Evolutionary conservation across 2,797 vertebrate genomes (phyloP), one percentile per base, ranked within the genome.

Genomic region (Enteromius viviparus): DNA sequence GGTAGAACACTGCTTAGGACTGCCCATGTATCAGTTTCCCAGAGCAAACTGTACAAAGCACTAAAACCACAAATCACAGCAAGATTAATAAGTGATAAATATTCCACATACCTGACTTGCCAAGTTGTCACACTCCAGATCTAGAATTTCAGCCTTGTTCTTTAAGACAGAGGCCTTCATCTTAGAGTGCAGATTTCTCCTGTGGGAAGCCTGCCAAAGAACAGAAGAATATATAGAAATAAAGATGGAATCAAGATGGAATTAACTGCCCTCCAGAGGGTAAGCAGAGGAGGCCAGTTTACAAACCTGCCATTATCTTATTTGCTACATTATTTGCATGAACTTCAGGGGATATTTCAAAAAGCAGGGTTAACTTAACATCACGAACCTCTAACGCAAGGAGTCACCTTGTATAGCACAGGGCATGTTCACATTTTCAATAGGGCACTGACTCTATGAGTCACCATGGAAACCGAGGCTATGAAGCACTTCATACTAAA

Each of bases 1-100:
- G 94, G 77, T 93, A 96, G 95, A 92, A 89, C 94, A 96, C 60
- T 53, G 86, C 92, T 94, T 78, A 87, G 93, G 91, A 85, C 94
- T 95, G 95, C 55, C 90, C 96, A 95, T 89, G 97, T 97, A 98
- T 97, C 97, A 91, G 92, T 90, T 96, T 97, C 97, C 97, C 97
- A 92, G 4, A 12, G 42, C 4, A 83, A 74, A 77, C 14, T 11
- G 7, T 12, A 51, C 21, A 65, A 26, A 23, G 23, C 7, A 26
- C 4, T 34, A 55, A 34, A 23, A 23, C 34, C 19, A 19, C 42
- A 45, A 68, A 10, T 4, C 45, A 66, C 55, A 69, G 45, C 11
- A 7, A 55, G 23, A 11, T 58, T 53, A 23, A n/a, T 40, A 45
- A 55, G 32, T 23, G 32, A 19, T 55, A 37, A 12, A 74, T 6